Evolutionary conservation across 2,797 vertebrate species (phyloP).

Genomic region (Microhierax caerulescens): DNA sequence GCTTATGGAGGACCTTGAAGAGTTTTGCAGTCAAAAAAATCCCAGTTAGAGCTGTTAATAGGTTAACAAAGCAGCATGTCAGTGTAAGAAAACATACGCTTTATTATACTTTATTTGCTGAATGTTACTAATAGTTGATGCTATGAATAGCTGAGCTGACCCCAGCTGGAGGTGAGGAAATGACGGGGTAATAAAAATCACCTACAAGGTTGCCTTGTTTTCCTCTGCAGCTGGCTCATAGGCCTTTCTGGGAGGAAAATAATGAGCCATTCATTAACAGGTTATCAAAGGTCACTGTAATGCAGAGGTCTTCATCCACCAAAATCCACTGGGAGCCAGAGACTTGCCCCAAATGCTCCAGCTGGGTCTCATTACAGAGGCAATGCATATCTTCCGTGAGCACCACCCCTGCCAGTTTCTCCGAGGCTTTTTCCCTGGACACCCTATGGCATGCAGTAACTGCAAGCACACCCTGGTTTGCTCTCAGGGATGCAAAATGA

Average conservation of each 20-base stretch:
- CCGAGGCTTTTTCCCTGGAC: not conserved
- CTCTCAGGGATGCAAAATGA: not conserved
- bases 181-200: not conserved
- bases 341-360: constrained; percentile 16
- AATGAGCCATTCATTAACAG: not conserved
- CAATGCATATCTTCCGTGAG: not conserved
- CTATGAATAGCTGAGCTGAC: not conserved
- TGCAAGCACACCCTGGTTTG: not conserved
- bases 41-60: not conserved
- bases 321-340: not conserved
- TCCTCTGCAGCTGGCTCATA: not conserved
- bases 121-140: not conserved
- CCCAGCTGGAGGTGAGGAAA: not conserved
- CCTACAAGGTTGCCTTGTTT: not conserved
- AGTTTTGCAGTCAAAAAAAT: not conserved
- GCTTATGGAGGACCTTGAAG: not conserved
- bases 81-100: not conserved
- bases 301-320: not conserved
- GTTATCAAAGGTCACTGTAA: not conserved
- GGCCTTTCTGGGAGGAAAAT: not conserved
- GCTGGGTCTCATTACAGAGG: not conserved
- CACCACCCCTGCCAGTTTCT: not conserved
- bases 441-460: rapidly evolving
- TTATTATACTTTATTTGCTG: not conserved
- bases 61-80: not conserved